phyloP scores from a whole-genome alignment of 2,797 vertebrate species.

The Sebastiscus tertius region DNA sequence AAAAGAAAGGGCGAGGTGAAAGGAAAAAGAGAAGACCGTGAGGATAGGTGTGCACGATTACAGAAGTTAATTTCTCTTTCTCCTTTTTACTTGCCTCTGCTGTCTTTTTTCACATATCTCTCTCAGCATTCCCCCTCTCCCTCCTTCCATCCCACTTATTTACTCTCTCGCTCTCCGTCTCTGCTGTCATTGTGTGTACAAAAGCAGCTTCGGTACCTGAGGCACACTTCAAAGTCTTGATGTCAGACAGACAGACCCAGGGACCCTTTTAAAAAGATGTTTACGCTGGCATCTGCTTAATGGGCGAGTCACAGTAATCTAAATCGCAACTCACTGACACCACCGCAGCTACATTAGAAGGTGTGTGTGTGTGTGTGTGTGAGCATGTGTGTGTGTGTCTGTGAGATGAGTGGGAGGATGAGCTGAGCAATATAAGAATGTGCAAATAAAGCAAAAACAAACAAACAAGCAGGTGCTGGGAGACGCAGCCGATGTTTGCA shows the following conservation, averaged over 20 bases:
- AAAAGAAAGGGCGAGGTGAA: constrained; percentile 36
- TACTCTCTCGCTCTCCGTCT: constrained; percentile 23
- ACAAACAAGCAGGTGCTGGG: constrained; percentile 52
- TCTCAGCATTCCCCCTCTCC: constrained; percentile 9
- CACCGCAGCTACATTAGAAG: constrained; percentile 26
- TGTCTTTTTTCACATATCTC: constrained; percentile 11
- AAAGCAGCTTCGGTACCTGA: constrained; percentile 42
- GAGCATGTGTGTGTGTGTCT: constrained; percentile 22
- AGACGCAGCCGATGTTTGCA: constrained; percentile 54
- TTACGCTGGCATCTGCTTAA: constrained; percentile 60
- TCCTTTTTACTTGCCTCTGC: constrained; percentile 7
- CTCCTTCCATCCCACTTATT: constrained; percentile 46
- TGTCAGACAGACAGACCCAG: constrained; percentile 44
- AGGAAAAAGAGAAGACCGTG: constrained; percentile 32
- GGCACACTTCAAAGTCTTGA: constrained; percentile 54
- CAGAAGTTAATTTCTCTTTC: constrained; percentile 53
- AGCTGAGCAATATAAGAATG: constrained; percentile 52
- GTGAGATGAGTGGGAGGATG: constrained; percentile 42
- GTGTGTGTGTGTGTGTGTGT: constrained; percentile 1
- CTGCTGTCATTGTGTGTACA: constrained; percentile 38
- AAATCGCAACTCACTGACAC: constrained; percentile 42
- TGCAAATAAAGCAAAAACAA: constrained; percentile 62
- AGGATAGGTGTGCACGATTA: constrained; percentile 51
- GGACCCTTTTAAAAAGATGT: constrained; percentile 62
- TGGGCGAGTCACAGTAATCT: constrained; percentile 49